Conservation (phyloP, 2,888 invertebrate genomes). For the Thymelicus acteon region DNA sequence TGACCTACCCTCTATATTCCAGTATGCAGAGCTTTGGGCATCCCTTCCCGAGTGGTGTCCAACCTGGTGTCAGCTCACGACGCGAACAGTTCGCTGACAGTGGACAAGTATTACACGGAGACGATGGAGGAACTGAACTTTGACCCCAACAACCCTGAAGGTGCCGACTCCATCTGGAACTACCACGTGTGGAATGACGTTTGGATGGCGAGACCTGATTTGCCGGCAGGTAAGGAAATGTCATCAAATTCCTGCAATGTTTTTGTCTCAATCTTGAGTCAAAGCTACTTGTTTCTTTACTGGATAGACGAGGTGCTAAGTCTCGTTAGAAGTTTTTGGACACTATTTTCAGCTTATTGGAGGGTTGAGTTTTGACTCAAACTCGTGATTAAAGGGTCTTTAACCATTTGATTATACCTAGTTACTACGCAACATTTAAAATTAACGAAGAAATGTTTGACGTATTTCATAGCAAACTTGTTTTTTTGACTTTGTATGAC, state of each 20-base stretch:
- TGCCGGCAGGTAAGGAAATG: conserved; percentile 83
- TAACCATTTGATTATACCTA: too few species aligned
- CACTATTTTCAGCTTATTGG: too few species aligned
- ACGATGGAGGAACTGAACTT: conserved; percentile 87
- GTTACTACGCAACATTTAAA: too few species aligned
- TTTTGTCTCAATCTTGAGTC: too few species aligned
- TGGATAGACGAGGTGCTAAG: too few species aligned
- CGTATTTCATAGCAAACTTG: neutral
- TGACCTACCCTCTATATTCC: conserved; percentile 35
- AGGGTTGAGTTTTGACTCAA: too few species aligned
- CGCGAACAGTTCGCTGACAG: conserved; percentile 90
- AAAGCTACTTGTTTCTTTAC: too few species aligned
- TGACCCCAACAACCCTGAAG: conserved; percentile 87
- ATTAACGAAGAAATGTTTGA: too few species aligned
- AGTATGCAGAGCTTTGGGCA: conserved; percentile 92
- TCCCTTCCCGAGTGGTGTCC: conserved; percentile 92
- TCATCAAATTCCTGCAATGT: too few species aligned
- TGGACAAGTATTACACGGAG: conserved; percentile 90
- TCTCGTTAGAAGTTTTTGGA: too few species aligned
- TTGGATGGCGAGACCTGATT: conserved; percentile 93
- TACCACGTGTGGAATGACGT: conserved; percentile 96
- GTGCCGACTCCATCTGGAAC: conserved; percentile 93
- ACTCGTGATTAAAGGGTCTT: too few species aligned
- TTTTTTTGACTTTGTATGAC: neutral
- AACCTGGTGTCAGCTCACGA: conserved; percentile 95